These are phyloP conservation scores for Falcaria lacertinaria DNA, from an alignment of 2,888 invertebrate species.

Conservation along the genomic window DNA sequence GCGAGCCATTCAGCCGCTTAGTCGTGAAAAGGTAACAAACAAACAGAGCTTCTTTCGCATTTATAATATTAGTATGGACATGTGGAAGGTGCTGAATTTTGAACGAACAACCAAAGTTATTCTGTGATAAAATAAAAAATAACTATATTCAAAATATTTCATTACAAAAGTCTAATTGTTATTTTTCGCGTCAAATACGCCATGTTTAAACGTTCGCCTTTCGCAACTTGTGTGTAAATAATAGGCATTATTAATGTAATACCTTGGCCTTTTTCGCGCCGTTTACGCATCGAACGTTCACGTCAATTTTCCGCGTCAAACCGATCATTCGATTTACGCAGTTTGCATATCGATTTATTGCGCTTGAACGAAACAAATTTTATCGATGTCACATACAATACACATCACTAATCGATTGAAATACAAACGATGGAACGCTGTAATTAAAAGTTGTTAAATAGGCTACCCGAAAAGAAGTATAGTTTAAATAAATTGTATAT, in stretches of 20 bases:
- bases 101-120: too few species aligned
- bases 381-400: constrained; percentile 1
- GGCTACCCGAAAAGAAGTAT: too few species aligned
- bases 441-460: background rate
- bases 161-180: too few species aligned
- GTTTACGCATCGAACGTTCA: constrained; percentile 1
- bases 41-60: too few species aligned
- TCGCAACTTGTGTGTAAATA: background rate
- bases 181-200: background rate
- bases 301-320: constrained; percentile 3
- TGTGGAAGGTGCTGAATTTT: too few species aligned
- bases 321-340: constrained; percentile 2
- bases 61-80: too few species aligned
- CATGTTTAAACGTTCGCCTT: constrained; percentile 11
- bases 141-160: background rate
- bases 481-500: too few species aligned
- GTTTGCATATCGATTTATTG: background rate
- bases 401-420: background rate
- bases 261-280: constrained; percentile 1
- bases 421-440: background rate
- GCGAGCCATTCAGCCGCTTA: too few species aligned
- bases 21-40: too few species aligned
- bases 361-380: constrained; percentile 1
- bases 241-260: background rate
- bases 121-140: too few species aligned